Evolutionary conservation across 2,888 invertebrate species (phyloP).

Genomic region (Dichetophora obliterata): DNA sequence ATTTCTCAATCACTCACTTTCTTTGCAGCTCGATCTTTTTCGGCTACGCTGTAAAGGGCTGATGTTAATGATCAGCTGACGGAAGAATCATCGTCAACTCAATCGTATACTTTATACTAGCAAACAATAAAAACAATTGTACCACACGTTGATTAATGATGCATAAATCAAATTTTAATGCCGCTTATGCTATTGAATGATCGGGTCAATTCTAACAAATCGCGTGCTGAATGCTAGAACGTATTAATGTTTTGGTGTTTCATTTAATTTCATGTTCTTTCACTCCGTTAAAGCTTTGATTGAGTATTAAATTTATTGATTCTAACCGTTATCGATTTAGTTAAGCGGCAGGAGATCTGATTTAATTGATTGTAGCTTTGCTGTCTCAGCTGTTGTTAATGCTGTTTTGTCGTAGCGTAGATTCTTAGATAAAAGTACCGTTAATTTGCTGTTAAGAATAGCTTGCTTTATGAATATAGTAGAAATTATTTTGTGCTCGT

Average conservation of each 20-base stretch:
- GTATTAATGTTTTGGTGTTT: conserved; percentile 13
- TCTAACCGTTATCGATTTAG: neutral
- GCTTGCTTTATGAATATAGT: neutral
- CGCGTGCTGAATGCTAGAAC: neutral
- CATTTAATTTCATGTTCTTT: neutral
- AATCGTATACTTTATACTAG: neutral
- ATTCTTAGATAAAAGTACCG: neutral
- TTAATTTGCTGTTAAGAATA: neutral
- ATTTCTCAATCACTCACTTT: neutral
- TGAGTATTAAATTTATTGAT: no score
- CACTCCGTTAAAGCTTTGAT: neutral
- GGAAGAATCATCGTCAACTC: neutral
- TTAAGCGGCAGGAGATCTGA: neutral
- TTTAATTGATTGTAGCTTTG: neutral
- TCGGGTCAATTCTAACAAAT: neutral
- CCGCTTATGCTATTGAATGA: neutral
- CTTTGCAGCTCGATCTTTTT: neutral
- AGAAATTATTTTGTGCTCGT: neutral
- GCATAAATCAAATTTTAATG: neutral
- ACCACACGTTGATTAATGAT: conserved; percentile 14
- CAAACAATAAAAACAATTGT: neutral
- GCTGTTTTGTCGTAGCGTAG: no score
- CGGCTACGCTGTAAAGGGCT: neutral
- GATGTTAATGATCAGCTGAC: neutral
- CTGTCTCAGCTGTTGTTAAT: neutral